Percentiles rank a stretch among this genome's conserved stretches.
These are phyloP conservation scores for Cremastinae sp. DNA, from an alignment of 2,888 invertebrate genomes.

Conservation along the genomic window DNA sequence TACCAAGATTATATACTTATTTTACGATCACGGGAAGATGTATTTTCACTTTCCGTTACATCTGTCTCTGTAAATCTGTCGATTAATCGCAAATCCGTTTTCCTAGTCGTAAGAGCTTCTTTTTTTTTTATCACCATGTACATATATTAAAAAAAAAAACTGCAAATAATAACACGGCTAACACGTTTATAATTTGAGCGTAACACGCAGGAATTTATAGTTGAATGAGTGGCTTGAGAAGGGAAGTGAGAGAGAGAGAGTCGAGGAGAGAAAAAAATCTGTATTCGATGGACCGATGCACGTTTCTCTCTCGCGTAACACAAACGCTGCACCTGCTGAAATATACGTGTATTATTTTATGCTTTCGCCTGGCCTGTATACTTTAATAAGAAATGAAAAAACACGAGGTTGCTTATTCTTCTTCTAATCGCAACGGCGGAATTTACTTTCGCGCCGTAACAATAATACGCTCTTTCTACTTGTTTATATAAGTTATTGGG, in stretches of 20 bases:
- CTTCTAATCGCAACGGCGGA: constrained; percentile 20
- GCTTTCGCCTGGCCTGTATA: constrained; percentile 29
- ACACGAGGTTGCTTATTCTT: constrained; percentile 21
- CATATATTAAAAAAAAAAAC: too few relatives aligned
- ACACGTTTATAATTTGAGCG: constrained; percentile 37
- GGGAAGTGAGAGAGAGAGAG: constrained; percentile 7
- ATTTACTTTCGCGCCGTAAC: constrained; percentile 1
- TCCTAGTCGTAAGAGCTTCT: constrained; percentile 53
- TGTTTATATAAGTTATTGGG: constrained; percentile 8
- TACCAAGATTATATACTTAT: constrained; percentile 65
- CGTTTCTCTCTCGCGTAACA: constrained; percentile 13
- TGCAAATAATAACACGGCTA: constrained; percentile 59
- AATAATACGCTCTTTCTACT: constrained; percentile 15
- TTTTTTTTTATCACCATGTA: too few relatives aligned
- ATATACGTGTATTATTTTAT: constrained; percentile 24
- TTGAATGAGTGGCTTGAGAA: constrained; percentile 14
- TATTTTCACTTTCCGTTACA: constrained; percentile 75
- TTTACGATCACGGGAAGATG: constrained; percentile 68
- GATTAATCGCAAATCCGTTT: constrained; percentile 66
- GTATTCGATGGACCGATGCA: constrained; percentile 11
- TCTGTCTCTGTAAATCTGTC: constrained; percentile 78
- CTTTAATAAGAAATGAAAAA: constrained; percentile 22
- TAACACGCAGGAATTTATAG: constrained; percentile 31
- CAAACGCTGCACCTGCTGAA: constrained; percentile 13
- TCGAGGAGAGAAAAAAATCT: constrained; percentile 13